Evolutionary conservation across 2,113 vertebrate genomes (phyloP).

Genomic region (Uropsilus gracilis): DNA sequence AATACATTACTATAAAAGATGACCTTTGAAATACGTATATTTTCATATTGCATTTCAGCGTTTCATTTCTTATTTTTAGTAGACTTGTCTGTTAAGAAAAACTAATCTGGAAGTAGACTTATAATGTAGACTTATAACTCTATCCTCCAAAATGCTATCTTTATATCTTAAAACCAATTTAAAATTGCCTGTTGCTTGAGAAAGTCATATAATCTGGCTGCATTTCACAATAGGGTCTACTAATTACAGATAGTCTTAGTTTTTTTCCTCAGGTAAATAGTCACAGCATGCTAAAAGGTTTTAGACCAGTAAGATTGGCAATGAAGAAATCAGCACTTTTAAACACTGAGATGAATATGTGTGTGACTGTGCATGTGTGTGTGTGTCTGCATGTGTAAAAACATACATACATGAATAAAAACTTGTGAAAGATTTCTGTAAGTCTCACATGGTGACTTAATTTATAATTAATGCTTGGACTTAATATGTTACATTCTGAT

Average conservation of each 20-base stretch:
- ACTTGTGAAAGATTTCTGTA: not conserved
- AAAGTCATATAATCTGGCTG: not conserved
- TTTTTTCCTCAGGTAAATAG: not conserved
- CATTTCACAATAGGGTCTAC: not conserved
- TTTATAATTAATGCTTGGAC: not conserved
- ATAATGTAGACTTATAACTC: not conserved
- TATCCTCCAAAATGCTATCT: not conserved
- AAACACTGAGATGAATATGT: not conserved
- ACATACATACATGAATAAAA: too few relatives aligned
- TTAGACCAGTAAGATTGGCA: conserved; percentile 12
- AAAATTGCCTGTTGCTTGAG: not conserved
- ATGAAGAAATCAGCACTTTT: not conserved
- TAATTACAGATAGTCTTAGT: not conserved
- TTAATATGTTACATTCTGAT: not conserved
- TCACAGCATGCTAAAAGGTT: not conserved
- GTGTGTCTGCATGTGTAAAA: too few relatives aligned
- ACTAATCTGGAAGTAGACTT: not conserved
- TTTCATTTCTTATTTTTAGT: not conserved
- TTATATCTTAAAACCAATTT: not conserved
- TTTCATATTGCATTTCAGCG: not conserved
- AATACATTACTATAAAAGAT: not conserved
- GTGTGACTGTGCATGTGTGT: too few relatives aligned
- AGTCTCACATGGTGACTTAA: conserved; percentile 21
- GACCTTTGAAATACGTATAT: not conserved
- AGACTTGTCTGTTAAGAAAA: not conserved